A percentile compares a stretch with the other conserved stretches of the same genome.
Conservation (phyloP, 2,888 invertebrate genomes). For the Nemoura dubitans region DNA sequence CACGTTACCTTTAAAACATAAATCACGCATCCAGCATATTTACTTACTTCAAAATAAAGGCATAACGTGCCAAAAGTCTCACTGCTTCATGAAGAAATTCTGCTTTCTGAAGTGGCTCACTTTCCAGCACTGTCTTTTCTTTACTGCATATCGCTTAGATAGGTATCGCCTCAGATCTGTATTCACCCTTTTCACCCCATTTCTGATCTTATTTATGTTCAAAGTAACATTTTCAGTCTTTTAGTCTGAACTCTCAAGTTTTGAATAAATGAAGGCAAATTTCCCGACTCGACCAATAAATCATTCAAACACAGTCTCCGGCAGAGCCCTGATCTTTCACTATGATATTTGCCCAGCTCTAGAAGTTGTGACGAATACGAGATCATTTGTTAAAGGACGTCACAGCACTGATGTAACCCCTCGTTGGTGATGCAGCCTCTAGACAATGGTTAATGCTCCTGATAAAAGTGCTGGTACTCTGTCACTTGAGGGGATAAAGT, state of each 20-base stretch:
- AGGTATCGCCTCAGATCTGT: neutral
- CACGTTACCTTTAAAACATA: neutral
- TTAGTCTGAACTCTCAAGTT: slow-evolving; percentile 7
- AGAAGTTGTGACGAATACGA: slow-evolving; percentile 23
- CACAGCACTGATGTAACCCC: neutral
- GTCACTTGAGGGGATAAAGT: slow-evolving; percentile 7
- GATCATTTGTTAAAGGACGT: neutral
- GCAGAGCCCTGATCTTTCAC: slow-evolving; percentile 1
- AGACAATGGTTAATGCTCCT: slow-evolving; percentile 27
- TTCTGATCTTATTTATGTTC: neutral
- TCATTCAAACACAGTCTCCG: neutral
- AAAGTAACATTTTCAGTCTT: slow-evolving; percentile 7
- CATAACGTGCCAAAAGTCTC: neutral
- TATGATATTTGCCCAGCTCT: neutral
- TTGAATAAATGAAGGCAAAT: slow-evolving; percentile 5
- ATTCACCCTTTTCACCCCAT: neutral
- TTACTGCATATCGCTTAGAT: neutral
- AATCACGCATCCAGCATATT: neutral
- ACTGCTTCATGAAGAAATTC: neutral
- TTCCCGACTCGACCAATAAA: neutral
- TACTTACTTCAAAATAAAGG: neutral
- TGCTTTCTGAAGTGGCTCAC: neutral
- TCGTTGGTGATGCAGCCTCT: neutral
- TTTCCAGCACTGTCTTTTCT: neutral
- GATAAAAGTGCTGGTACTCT: slow-evolving; percentile 12